A percentile compares a stretch with the other conserved stretches of the same genome.
phyloP scores from a whole-genome alignment of 2,888 invertebrate species.

The Isoperla grammatica region DNA sequence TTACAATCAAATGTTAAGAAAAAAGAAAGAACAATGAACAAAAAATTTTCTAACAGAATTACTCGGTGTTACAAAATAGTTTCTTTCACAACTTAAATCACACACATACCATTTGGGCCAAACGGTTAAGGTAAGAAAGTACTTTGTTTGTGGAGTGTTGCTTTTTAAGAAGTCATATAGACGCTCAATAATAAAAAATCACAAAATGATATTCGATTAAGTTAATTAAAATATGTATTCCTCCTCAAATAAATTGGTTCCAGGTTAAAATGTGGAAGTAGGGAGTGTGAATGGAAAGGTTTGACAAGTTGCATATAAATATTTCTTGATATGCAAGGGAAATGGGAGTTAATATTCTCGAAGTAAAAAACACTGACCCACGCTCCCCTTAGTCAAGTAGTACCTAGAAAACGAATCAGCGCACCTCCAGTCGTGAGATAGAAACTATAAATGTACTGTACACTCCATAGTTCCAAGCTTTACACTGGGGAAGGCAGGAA shows the following conservation, averaged over 20 bases:
- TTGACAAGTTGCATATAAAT: too few species aligned
- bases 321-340: too few species aligned
- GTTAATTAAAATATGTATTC: conserved; percentile 24
- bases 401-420: neutral
- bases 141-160: conserved; percentile 16
- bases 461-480: conserved; percentile 28
- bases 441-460: neutral
- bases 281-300: conserved; percentile 22
- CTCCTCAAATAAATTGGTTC: conserved; percentile 22
- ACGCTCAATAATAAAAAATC: conserved; percentile 6
- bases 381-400: neutral
- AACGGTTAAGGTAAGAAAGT: conserved; percentile 16
- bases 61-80: conserved; percentile 28
- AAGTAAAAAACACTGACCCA: conserved; percentile 10
- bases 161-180: conserved; percentile 1
- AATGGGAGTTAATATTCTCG: too few species aligned
- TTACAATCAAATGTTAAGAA: conserved; percentile 25
- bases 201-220: conserved; percentile 13
- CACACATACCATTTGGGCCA: conserved; percentile 27
- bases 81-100: conserved; percentile 29
- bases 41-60: conserved; percentile 26
- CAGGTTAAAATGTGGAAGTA: conserved; percentile 27
- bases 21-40: conserved; percentile 23
- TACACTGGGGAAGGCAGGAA: conserved; percentile 25
- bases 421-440: conserved; percentile 2